phyloP scores from a whole-genome alignment of 1,140 invertebrate species.

The Hesperophylax magnus region DNA sequence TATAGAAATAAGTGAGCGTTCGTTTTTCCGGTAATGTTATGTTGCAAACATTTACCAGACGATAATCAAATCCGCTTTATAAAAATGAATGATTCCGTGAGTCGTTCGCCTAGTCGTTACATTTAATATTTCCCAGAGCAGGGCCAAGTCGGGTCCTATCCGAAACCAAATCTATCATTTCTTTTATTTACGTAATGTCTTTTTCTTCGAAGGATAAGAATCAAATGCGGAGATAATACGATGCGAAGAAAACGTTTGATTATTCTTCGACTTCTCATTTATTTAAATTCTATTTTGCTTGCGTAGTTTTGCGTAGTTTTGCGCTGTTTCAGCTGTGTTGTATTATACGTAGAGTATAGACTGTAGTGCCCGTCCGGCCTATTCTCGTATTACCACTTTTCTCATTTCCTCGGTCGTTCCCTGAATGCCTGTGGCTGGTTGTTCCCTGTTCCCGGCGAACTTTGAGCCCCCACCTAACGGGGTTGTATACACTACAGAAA shows the following conservation, averaged over 20 bases:
- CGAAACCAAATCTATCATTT: background rate
- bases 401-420: constrained; percentile 21
- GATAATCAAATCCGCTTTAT: constrained; percentile 11
- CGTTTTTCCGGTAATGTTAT: constrained; percentile 4
- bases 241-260: background rate
- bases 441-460: background rate
- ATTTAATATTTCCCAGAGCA: background rate
- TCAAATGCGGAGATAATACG: background rate
- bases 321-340: constrained; percentile 1
- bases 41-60: constrained; percentile 23
- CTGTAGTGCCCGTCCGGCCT: background rate
- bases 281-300: constrained; percentile 13
- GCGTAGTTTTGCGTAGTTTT: background rate
- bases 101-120: background rate
- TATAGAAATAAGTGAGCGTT: too few relatives aligned
- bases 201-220: constrained; percentile 2
- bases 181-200: constrained; percentile 16
- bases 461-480: background rate
- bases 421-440: constrained; percentile 8
- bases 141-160: too few relatives aligned
- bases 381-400: constrained; percentile 27
- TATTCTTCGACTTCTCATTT: constrained; percentile 6
- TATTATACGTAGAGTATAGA: background rate
- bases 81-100: constrained; percentile 14
- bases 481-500: too few relatives aligned